phyloP scores from a whole-genome alignment of 92 coral and sea anemone species.

The Zoanthus sociatus region DNA sequence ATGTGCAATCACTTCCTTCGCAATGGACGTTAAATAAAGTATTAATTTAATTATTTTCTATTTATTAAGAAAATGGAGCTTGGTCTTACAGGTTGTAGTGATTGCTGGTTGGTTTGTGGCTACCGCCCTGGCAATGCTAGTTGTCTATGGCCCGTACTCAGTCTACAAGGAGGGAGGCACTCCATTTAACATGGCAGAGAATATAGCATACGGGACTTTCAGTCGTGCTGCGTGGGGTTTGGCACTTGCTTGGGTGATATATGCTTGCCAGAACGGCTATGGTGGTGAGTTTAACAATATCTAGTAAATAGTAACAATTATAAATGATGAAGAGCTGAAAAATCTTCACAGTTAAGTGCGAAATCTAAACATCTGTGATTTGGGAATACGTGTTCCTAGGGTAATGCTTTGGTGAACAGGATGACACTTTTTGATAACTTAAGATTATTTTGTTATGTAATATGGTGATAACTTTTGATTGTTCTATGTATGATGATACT shows the following conservation, averaged over 20 bases:
- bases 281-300: constrained; percentile 68
- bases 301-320: not conserved
- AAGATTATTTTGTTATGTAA: no score
- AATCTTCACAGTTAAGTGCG: no score
- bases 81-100: constrained; percentile 41
- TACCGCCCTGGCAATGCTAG: constrained; percentile 58
- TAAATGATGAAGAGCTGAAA: no score
- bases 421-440: no score
- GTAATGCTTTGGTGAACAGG: no score
- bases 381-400: no score
- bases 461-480: no score
- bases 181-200: constrained; percentile 74
- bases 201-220: constrained; percentile 77
- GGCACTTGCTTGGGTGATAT: constrained; percentile 91
- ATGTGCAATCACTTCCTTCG: no score
- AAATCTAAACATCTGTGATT: no score
- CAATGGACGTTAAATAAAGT: no score
- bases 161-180: constrained; percentile 58
- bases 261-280: constrained; percentile 88
- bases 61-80: not conserved
- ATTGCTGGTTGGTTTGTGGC: constrained; percentile 73
- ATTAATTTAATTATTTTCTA: no score
- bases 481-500: no score
- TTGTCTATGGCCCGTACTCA: constrained; percentile 80
- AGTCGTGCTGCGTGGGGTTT: constrained; percentile 81